Percentiles rank a stretch among this genome's conserved stretches.
Evolutionary conservation across 2,797 vertebrate species (phyloP).

Genomic region (Coranthus polyacanthus): DNA sequence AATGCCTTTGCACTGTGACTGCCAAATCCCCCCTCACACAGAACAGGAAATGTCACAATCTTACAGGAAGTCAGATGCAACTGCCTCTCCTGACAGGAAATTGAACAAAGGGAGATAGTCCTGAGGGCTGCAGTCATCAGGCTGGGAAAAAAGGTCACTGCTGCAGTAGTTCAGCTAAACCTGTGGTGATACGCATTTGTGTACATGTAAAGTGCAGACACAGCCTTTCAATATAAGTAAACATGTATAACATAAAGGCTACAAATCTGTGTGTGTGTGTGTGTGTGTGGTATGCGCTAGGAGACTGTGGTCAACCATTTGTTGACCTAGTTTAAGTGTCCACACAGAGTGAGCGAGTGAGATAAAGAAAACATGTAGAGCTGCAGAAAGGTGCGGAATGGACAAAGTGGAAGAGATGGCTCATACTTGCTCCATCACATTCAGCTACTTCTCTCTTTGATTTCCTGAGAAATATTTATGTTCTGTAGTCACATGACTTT

Average conservation of each 20-base stretch:
- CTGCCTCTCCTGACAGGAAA: slow-evolving; percentile 75
- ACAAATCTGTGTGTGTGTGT: slow-evolving; percentile 10
- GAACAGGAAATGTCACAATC: slow-evolving; percentile 75
- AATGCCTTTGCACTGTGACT: slow-evolving; percentile 27
- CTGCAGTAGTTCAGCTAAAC: slow-evolving; percentile 7
- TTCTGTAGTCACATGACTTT: too few species aligned
- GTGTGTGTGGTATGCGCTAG: neutral
- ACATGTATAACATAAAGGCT: neutral
- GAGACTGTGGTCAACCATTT: slow-evolving; percentile 12
- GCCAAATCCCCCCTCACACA: slow-evolving; percentile 29
- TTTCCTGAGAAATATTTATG: slow-evolving; percentile 27
- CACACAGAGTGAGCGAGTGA: slow-evolving; percentile 12
- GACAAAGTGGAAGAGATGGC: slow-evolving; percentile 34
- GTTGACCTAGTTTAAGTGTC: slow-evolving; percentile 50
- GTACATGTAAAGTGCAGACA: neutral
- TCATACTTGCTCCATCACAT: slow-evolving; percentile 9
- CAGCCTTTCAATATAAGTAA: neutral
- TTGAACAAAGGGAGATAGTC: slow-evolving; percentile 71
- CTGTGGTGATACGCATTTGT: neutral
- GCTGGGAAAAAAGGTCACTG: slow-evolving; percentile 43
- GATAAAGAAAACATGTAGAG: slow-evolving; percentile 15
- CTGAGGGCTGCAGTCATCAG: slow-evolving; percentile 43
- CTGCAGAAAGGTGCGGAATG: neutral
- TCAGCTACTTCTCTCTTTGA: slow-evolving; percentile 16
- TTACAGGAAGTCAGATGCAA: slow-evolving; percentile 77